These are phyloP conservation scores for Alligator sinensis DNA, from an alignment of 2,113 vertebrate genomes.

Conservation along the genomic window DNA sequence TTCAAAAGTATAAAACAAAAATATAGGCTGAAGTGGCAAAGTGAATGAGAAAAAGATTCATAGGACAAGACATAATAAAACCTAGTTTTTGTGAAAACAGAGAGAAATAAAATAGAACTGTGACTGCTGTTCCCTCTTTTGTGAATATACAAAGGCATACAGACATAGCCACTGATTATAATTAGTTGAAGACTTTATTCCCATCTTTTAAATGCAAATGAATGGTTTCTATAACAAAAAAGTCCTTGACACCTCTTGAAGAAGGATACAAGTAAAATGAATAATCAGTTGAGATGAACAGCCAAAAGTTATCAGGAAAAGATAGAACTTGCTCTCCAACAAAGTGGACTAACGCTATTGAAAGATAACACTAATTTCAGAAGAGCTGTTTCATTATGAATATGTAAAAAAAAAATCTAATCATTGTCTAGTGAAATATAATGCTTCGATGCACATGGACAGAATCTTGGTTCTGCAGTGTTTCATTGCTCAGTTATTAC, in stretches of 20 bases:
- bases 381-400: neutral
- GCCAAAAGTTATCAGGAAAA: slow-evolving; percentile 46
- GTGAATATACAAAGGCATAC: neutral
- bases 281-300: slow-evolving; percentile 47
- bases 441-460: neutral
- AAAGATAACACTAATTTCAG: slow-evolving; percentile 7
- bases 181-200: slow-evolving; percentile 57
- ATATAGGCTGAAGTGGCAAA: neutral
- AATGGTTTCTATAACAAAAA: slow-evolving; percentile 51
- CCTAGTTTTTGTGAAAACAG: neutral
- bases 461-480: neutral
- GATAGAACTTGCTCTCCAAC: slow-evolving; percentile 24
- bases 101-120: neutral
- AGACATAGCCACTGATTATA: slow-evolving; percentile 51
- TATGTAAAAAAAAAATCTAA: neutral
- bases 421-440: neutral
- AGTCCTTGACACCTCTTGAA: slow-evolving; percentile 61
- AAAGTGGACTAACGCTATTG: slow-evolving; percentile 2
- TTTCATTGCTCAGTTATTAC: neutral
- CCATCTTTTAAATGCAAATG: slow-evolving; percentile 61
- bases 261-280: slow-evolving; percentile 55
- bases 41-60: neutral
- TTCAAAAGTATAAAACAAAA: neutral
- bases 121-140: slow-evolving; percentile 13
- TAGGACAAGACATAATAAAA: neutral